A percentile compares a stretch with the other conserved stretches of the same genome.
Conservation (phyloP, 2,797 vertebrate species). For the Triplophysa bombifrons region DNA sequence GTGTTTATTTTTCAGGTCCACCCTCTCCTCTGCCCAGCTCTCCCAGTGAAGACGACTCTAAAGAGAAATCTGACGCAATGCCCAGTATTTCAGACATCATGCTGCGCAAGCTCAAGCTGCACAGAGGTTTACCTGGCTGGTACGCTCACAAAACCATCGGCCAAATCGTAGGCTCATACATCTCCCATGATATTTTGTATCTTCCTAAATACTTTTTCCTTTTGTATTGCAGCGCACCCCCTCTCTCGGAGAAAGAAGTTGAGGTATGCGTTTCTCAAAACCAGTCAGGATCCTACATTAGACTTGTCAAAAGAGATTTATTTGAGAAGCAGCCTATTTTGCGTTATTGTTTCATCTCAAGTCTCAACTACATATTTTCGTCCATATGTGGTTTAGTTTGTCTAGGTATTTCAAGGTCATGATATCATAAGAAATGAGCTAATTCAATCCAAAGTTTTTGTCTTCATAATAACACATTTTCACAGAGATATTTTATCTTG, state of each 20-base stretch:
- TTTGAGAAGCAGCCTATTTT: too few relatives aligned
- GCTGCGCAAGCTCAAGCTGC: conserved; percentile 92
- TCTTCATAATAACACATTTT: too few relatives aligned
- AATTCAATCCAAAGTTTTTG: too few relatives aligned
- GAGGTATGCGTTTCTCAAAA: conserved; percentile 74
- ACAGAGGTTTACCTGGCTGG: conserved; percentile 86
- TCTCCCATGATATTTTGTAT: background rate
- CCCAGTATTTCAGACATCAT: conserved; percentile 95
- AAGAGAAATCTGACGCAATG: conserved; percentile 86
- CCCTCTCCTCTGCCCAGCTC: conserved; percentile 65
- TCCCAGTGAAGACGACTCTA: conserved; percentile 78
- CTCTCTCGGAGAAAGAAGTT: conserved; percentile 96
- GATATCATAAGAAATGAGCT: too few relatives aligned
- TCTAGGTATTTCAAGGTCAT: too few relatives aligned
- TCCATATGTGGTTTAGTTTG: too few relatives aligned
- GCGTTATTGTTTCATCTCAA: too few relatives aligned
- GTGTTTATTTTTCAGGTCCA: conserved; percentile 68
- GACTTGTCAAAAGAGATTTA: too few relatives aligned
- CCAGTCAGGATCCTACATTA: background rate
- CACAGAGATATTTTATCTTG: too few relatives aligned
- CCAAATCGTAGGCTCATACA: background rate
- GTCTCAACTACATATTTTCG: too few relatives aligned
- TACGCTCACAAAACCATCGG: conserved; percentile 62
- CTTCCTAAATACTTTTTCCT: background rate
- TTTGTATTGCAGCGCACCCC: conserved; percentile 82